phyloP scores from a whole-genome alignment of 2,888 invertebrate genomes.

The Tenthredo distinguenda region DNA sequence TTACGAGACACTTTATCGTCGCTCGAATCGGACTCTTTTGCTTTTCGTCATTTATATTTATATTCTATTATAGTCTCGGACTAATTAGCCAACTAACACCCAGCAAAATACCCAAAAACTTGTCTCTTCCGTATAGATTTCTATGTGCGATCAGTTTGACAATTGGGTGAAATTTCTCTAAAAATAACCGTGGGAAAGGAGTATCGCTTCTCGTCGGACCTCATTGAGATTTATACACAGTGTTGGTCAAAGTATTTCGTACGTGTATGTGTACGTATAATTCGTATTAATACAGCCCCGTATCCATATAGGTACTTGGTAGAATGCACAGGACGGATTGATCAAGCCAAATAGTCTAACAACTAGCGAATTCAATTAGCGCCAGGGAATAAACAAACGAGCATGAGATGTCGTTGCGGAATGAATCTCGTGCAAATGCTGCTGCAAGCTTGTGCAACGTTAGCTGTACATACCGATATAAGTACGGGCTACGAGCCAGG shows the following conservation, averaged over 20 bases:
- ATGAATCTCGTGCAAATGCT: constrained; percentile 38
- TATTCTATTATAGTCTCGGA: constrained; percentile 57
- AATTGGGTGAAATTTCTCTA: not conserved
- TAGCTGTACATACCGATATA: not conserved
- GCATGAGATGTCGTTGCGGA: constrained; percentile 36
- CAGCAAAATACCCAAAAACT: not conserved
- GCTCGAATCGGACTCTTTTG: constrained; percentile 17
- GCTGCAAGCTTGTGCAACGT: constrained; percentile 36
- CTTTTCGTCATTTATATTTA: constrained; percentile 52
- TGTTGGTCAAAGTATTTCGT: not conserved
- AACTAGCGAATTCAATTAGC: constrained; percentile 39
- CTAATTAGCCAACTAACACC: not conserved
- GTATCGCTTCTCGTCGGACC: constrained; percentile 1
- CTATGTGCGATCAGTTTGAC: not conserved
- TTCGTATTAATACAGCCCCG: not conserved
- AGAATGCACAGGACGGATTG: not conserved
- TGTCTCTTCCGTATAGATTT: not conserved
- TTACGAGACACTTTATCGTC: not conserved
- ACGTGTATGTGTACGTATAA: not conserved
- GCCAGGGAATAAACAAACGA: constrained; percentile 24
- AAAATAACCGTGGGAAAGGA: not conserved
- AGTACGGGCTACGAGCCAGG: constrained; percentile 33
- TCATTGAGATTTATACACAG: not conserved
- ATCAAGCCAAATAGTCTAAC: constrained; percentile 27
- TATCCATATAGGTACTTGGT: not conserved